Conservation (phyloP, 2,797 vertebrate species). For the Myotis myotis region DNA sequence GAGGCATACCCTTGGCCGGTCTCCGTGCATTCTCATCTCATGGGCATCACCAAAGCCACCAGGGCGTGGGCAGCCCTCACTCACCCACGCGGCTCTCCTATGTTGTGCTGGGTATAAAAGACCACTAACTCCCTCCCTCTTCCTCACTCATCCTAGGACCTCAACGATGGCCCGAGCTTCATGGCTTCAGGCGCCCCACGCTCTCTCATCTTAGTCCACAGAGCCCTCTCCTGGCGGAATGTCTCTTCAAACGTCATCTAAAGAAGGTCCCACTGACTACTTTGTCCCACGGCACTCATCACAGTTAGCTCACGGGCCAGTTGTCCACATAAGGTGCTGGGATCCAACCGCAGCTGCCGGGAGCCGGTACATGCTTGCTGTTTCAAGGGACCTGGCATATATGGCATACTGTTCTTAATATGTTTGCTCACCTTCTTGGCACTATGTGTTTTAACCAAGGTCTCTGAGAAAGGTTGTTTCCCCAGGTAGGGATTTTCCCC, state of each 20-base stretch:
- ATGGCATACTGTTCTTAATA: too few species aligned
- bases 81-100: not conserved
- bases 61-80: not conserved
- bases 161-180: not conserved
- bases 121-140: not conserved
- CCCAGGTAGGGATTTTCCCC: too few species aligned
- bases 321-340: not conserved
- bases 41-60: not conserved
- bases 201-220: not conserved
- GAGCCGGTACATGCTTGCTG: too few species aligned
- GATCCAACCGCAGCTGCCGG: too few species aligned
- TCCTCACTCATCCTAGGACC: not conserved
- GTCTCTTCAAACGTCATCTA: not conserved
- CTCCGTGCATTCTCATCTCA: not conserved
- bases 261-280: not conserved
- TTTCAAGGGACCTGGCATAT: too few species aligned
- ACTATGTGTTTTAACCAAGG: too few species aligned
- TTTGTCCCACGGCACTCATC: not conserved
- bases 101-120: not conserved
- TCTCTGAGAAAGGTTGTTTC: too few species aligned
- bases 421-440: too few species aligned
- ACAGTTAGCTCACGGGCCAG: not conserved
- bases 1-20: not conserved
- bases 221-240: not conserved
- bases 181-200: not conserved